Evolutionary conservation across 2,797 vertebrate species (phyloP).

Genomic region (Calcarius lapponicus): DNA sequence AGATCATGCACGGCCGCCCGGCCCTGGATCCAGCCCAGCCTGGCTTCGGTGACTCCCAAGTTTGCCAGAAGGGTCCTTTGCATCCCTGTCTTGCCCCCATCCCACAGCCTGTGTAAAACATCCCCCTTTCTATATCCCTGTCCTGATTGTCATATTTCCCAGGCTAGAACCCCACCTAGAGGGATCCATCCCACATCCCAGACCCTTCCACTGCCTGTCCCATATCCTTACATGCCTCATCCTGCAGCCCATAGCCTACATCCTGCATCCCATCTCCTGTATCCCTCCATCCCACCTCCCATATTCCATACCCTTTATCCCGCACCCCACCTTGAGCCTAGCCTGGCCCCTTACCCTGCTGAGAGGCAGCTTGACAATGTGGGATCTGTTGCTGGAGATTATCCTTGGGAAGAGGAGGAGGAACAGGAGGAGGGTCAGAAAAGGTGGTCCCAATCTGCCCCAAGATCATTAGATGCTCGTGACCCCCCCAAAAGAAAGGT

Average conservation of each 20-base stretch:
- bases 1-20: conserved; percentile 62
- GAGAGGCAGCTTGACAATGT: conserved; percentile 98
- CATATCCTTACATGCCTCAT: neutral
- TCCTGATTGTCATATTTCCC: accelerated
- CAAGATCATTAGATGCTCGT: accelerated
- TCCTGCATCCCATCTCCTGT: neutral
- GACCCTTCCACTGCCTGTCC: neutral
- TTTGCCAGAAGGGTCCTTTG: neutral
- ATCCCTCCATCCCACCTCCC: neutral
- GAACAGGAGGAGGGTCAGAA: neutral
- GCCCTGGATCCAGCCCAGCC: accelerated
- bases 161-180: neutral
- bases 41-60: accelerated
- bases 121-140: neutral
- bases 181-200: neutral
- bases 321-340: accelerated
- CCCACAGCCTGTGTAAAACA: neutral
- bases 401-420: conserved; percentile 83
- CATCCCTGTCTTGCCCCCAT: neutral
- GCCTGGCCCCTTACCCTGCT: conserved; percentile 88
- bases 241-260: neutral
- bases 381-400: conserved; percentile 98
- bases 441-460: neutral
- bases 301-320: neutral
- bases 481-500: neutral